Conservation (phyloP, 2,113 vertebrate species). For the Piprites chloris region DNA sequence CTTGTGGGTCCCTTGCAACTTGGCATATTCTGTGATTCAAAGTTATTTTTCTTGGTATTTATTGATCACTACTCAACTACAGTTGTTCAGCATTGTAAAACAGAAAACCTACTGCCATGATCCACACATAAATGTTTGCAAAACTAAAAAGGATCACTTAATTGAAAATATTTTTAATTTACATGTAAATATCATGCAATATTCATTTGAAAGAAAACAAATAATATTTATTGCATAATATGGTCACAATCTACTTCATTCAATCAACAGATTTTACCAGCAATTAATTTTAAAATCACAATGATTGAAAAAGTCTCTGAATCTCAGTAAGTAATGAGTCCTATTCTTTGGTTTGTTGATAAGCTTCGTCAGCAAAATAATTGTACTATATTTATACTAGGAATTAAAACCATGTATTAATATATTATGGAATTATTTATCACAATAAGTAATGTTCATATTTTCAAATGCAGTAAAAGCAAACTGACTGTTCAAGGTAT, state of each 20-base stretch:
- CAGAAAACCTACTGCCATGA: not conserved
- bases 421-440: not conserved
- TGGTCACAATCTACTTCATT: not conserved
- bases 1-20: not conserved
- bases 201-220: not conserved
- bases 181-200: not conserved
- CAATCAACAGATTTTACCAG: not conserved
- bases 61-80: not conserved
- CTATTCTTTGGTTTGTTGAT: not conserved
- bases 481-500: not conserved
- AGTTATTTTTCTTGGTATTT: not conserved
- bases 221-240: not conserved
- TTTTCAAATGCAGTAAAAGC: not conserved
- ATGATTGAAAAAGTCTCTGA: not conserved
- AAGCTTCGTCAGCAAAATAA: not conserved
- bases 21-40: not conserved
- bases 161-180: not conserved
- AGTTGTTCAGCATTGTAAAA: not conserved
- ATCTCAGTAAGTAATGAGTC: not conserved
- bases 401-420: not conserved
- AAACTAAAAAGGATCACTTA: not conserved
- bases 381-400: not conserved
- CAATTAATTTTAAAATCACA: not conserved
- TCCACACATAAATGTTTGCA: not conserved
- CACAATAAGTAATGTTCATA: not conserved